These are phyloP conservation scores for Julus scandinavius DNA, from an alignment of 2,888 invertebrate species.

Conservation along the genomic window DNA sequence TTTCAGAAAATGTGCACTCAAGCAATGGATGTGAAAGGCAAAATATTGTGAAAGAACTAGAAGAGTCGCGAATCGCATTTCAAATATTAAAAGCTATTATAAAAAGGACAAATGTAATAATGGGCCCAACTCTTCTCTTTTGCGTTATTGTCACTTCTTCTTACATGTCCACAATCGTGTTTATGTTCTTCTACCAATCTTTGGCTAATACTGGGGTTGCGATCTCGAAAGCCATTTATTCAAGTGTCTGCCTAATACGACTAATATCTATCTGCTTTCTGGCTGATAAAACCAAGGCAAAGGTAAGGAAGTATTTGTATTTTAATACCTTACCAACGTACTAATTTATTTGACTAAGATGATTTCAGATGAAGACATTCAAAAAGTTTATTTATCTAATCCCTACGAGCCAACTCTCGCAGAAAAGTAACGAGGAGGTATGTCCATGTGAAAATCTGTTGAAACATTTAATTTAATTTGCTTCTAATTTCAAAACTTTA, in stretches of 20 bases:
- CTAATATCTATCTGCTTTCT: not conserved
- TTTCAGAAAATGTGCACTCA: not conserved
- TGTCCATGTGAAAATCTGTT: too few species aligned
- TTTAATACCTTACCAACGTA: too few species aligned
- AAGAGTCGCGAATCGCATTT: not conserved
- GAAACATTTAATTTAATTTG: not conserved
- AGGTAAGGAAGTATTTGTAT: not conserved
- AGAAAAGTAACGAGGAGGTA: too few species aligned
- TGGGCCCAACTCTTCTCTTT: not conserved
- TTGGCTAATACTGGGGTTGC: not conserved
- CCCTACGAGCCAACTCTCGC: too few species aligned
- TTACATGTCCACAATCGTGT: not conserved
- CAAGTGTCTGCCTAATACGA: not conserved
- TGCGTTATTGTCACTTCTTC: not conserved
- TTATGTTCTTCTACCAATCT: not conserved
- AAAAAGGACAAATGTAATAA: not conserved
- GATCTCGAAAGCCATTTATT: not conserved
- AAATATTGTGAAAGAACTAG: not conserved
- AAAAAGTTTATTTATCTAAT: too few species aligned
- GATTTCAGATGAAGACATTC: too few species aligned
- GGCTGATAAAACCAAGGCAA: not conserved
- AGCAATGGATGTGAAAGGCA: not conserved
- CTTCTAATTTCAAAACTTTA: not conserved
- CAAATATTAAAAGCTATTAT: not conserved
- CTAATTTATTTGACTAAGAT: too few species aligned